Evolutionary conservation across 2,888 invertebrate species (phyloP), one percentile per base, ranked within the genome.

Genomic region (Synergus gifuensis): DNA sequence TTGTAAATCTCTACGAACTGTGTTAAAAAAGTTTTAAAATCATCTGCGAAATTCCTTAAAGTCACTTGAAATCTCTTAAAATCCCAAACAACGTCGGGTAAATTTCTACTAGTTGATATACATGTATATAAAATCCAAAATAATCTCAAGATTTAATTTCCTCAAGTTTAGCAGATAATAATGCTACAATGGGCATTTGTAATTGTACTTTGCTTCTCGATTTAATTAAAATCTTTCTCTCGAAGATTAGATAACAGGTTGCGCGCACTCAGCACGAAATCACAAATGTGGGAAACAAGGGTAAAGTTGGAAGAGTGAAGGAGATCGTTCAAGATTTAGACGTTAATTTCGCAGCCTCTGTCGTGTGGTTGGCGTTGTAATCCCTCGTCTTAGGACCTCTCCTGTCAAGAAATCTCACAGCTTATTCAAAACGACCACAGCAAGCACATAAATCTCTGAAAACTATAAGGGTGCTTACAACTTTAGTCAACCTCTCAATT

Each of bases 281-380:
- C 42, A 78, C 76, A 78, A 76, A 69, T 69, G 76, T 60, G 49
- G 2, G 67, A 80, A 66, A 67, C 40, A 54, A 28, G 76, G 44
- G 40, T 60, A 62, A 63, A 76, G 62, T 22, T 14, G 7, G 60
- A 76, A 54, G 58, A 54, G 49, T 49, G 42, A 14, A 16, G 67
- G 11, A 42, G 54, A 28, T 28, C 46, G 44, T 69, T 81, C 83
- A 78, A 78, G 78, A 80, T 46, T 76, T 76, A 78, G 77, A 78
- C 77, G 81, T 79, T 83, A 83, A 83, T 81, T 79, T 83, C 77
- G 76, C 78, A 76, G 77, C 78, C 79, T 78, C 85, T 88, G 87
- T 87, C 86, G 86, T 88, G 88, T 82, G 88, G 88, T 89, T 88
- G 88, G 87, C 87, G 84, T 85, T 73, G 84, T 88, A 89, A 89